Percentiles rank a stretch among this genome's conserved stretches.
phyloP scores from a whole-genome alignment of 2,797 vertebrate species.

The Notolabrus celidotus region DNA sequence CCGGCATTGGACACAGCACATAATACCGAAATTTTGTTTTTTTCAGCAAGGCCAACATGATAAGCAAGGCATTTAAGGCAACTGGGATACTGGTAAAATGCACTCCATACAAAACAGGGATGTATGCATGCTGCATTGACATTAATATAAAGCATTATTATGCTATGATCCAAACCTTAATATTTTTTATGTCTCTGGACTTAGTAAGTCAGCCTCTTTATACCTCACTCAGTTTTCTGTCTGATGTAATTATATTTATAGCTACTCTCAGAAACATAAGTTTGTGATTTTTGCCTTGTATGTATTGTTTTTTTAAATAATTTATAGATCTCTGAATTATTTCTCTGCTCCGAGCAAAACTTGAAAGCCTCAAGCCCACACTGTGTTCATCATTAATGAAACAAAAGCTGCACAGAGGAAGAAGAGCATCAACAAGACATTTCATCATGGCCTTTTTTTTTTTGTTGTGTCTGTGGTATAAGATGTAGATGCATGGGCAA shows the following conservation, averaged over 20 bases:
- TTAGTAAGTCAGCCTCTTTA: no score
- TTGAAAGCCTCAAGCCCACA: conserved; percentile 7
- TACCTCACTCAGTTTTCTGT: neutral
- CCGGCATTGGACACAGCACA: no score
- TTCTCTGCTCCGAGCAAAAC: neutral
- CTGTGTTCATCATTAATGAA: conserved; percentile 32
- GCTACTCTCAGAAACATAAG: neutral
- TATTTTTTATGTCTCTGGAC: no score
- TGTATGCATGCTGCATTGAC: no score
- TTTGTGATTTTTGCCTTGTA: neutral
- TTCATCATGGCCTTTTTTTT: conserved; percentile 34
- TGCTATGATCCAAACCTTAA: no score
- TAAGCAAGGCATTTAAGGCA: no score
- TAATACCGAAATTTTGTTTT: no score
- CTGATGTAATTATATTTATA: neutral
- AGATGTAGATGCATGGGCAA: neutral
- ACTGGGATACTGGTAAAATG: no score
- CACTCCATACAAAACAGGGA: no score
- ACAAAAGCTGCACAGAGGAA: conserved; percentile 2
- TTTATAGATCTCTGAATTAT: conserved; percentile 4
- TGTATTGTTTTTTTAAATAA: neutral
- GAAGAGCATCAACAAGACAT: conserved; percentile 33
- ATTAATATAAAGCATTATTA: no score
- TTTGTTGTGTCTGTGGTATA: conserved; percentile 20
- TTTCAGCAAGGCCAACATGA: no score